A percentile compares a stretch with the other conserved stretches of the same genome.
Conservation (phyloP, 2,797 vertebrate genomes). For the Lepilemur ruficaudatus region DNA sequence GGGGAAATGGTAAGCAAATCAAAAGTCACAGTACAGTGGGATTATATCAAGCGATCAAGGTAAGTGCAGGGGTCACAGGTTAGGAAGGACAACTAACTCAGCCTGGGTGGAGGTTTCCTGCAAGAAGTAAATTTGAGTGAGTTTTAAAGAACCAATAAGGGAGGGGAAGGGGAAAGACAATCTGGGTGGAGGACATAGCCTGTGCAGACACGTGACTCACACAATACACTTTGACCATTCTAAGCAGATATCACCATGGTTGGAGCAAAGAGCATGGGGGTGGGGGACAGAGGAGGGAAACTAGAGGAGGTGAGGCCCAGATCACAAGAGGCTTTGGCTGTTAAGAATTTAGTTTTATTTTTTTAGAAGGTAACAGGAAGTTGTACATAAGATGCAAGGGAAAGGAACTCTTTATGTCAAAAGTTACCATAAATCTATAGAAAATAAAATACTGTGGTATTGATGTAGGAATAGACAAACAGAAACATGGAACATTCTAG, state of each 20-base stretch:
- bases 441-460: background rate
- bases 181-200: no score
- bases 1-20: background rate
- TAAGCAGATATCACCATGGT: background rate
- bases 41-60: background rate
- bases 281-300: background rate
- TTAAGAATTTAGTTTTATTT: background rate
- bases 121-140: background rate
- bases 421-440: background rate
- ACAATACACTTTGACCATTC: rapidly evolving
- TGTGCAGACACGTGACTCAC: no score
- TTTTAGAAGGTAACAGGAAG: background rate
- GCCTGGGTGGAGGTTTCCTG: background rate
- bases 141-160: background rate
- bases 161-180: background rate
- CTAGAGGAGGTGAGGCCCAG: no score
- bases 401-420: background rate
- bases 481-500: background rate
- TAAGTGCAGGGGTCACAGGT: background rate
- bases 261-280: no score
- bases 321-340: background rate
- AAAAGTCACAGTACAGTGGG: background rate
- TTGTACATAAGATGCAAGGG: background rate
- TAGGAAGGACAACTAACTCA: no score
- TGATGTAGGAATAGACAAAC: background rate